Evolutionary conservation across 2,888 invertebrate species (phyloP).

Genomic region (Exocentrus adspersus): DNA sequence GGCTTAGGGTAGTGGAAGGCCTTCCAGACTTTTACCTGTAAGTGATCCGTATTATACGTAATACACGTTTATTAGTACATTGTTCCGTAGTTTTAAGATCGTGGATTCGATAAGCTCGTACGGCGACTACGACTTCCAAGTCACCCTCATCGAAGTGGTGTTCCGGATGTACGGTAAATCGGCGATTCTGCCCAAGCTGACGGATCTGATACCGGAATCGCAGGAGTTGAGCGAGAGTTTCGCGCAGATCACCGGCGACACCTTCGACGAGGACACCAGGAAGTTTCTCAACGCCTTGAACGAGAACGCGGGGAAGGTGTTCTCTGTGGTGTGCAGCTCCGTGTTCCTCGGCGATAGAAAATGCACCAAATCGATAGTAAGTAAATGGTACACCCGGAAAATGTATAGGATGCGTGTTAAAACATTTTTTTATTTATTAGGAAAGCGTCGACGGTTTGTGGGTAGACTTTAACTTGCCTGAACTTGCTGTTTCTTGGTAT

Average conservation of each 20-base stretch:
- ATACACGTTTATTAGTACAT: too few relatives aligned
- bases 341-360: slow-evolving; percentile 20
- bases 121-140: slow-evolving; percentile 38
- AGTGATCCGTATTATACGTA: too few relatives aligned
- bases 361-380: slow-evolving; percentile 28
- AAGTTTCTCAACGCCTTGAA: slow-evolving; percentile 33
- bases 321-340: slow-evolving; percentile 32
- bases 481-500: slow-evolving; percentile 34
- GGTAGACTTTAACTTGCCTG: slow-evolving; percentile 35
- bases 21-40: slow-evolving; percentile 35
- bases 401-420: too few relatives aligned
- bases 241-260: slow-evolving; percentile 23
- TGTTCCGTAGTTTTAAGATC: slow-evolving; percentile 33
- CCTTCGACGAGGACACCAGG: slow-evolving; percentile 32
- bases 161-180: slow-evolving; percentile 30
- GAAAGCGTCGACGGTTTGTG: slow-evolving; percentile 24
- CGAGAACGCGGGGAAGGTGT: slow-evolving; percentile 28
- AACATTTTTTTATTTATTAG: slow-evolving; percentile 17
- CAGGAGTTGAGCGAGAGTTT: slow-evolving; percentile 30
- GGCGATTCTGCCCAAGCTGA: slow-evolving; percentile 17
- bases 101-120: slow-evolving; percentile 32
- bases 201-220: slow-evolving; percentile 34
- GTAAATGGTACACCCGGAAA: too few relatives aligned
- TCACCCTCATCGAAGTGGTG: slow-evolving; percentile 30
- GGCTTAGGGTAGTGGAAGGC: slow-evolving; percentile 9